phyloP scores from a whole-genome alignment of 1,140 invertebrate species.

The Stenopsyche tienmushanensis region DNA sequence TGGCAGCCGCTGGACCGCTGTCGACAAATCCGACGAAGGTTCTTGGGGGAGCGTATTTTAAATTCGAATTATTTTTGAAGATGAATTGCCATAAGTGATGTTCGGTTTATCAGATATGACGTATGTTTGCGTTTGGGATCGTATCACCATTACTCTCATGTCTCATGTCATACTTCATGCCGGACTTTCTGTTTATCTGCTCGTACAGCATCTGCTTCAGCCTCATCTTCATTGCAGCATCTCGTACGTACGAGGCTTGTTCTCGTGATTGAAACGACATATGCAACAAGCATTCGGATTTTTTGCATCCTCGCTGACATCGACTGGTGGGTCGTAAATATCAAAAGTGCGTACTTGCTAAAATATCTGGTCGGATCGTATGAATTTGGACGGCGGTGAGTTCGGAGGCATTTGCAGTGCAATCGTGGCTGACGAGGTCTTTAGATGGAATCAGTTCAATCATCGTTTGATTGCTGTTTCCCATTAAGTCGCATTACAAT shows the following conservation, averaged over 20 bases:
- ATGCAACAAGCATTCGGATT: background rate
- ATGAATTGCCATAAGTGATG: too few species aligned
- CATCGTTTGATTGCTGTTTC: conserved; percentile 6
- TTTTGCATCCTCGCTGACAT: background rate
- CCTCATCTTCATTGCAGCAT: background rate
- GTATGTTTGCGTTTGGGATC: conserved; percentile 9
- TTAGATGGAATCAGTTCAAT: too few species aligned
- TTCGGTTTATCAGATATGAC: background rate
- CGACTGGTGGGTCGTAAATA: background rate
- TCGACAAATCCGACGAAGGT: too few species aligned
- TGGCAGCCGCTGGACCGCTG: too few species aligned
- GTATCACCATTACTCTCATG: conserved; percentile 20
- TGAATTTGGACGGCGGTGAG: too few species aligned
- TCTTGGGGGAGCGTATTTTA: too few species aligned
- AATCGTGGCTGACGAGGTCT: too few species aligned
- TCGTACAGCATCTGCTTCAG: background rate
- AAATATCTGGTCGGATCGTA: too few species aligned
- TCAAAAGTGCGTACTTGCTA: too few species aligned
- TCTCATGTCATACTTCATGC: conserved; percentile 26
- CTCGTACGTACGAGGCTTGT: background rate
- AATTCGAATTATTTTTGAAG: too few species aligned
- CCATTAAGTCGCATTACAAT: conserved; percentile 7
- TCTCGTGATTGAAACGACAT: conserved; percentile 1
- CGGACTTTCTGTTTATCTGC: conserved; percentile 10
- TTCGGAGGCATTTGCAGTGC: too few species aligned